Base-by-base conservation (phyloP, 2,797 vertebrate genomes). In the Diceros bicornis region DNA sequence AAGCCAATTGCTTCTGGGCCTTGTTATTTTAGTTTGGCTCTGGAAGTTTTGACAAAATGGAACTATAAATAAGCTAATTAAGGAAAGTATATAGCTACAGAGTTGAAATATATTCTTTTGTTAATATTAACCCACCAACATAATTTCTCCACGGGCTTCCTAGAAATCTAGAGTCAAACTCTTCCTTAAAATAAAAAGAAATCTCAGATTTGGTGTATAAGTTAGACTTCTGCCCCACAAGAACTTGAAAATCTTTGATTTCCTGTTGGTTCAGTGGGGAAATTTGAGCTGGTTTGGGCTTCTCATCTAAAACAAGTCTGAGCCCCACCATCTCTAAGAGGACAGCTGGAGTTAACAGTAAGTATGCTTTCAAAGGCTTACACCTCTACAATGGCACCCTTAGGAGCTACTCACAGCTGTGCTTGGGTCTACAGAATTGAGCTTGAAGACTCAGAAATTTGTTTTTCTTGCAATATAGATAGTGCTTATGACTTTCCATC, bases 131-230 rank as follows among this genome's bases (percentile, higher is more conserved):
- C 10, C n/a, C 11, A 81, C 47, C n/a, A 62, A 41, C 23, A 11
- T 61, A 27, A 94, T 52, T 85, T 29, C 20, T 88, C 16, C 3
- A n/a, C 10, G 7, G 50, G 23, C 37, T 29, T 91, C 12, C n/a
- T 69, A 5, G 32, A 74, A 77, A 92, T 55, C 1, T 41, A 32
- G 4, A 8, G 37, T 86, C 32, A 62, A 94, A 72, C 0, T 2
- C 11, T 90, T 79, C 9, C 25, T 95, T 64, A 78, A 91, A 94
- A 78, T 69, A 68, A 84, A 77, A 64, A 57, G 2, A n/a, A 87
- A 77, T 44, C 6, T 27, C 44, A 41, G 41, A 66, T 66, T 61
- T 2, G 11, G 64, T 11, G 0, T 32, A 23, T 57, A 66, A 62
- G 10, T 87, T 64, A 32, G 5, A 77, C 18, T 6, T 72, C 18